Evolutionary conservation across 2,888 invertebrate genomes (phyloP).

Genomic region (Caradrina kadenii): DNA sequence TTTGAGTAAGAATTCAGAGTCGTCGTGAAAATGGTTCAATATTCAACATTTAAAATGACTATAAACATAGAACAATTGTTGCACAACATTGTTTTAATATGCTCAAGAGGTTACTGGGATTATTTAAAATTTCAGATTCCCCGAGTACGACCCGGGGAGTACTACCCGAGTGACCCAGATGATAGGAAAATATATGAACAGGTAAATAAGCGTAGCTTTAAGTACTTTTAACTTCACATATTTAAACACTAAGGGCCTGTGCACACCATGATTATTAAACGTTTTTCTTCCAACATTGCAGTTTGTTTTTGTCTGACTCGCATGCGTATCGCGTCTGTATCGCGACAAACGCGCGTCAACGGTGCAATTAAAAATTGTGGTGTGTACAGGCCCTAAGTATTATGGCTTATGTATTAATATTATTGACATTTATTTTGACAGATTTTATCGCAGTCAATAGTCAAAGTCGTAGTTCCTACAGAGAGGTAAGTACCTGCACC

Average conservation of each 20-base stretch:
- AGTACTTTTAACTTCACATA: not conserved
- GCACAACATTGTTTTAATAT: not conserved
- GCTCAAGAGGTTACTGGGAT: not conserved
- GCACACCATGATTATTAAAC: too few species aligned
- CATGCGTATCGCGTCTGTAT: too few species aligned
- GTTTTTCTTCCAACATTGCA: too few species aligned
- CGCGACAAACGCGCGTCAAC: too few species aligned
- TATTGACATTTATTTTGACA: constrained; percentile 77
- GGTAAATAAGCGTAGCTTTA: constrained; percentile 77
- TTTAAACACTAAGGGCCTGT: not conserved
- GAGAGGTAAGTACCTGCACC: constrained; percentile 93
- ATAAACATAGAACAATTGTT: too few species aligned
- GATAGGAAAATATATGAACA: constrained; percentile 92
- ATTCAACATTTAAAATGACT: too few species aligned
- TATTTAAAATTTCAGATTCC: constrained; percentile 76
- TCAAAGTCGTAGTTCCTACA: constrained; percentile 99
- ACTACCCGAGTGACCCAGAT: constrained; percentile 90
- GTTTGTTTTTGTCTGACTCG: too few species aligned
- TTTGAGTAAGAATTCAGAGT: too few species aligned
- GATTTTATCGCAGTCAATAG: constrained; percentile 97
- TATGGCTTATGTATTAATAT: not conserved
- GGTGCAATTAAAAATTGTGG: too few species aligned
- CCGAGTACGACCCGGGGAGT: constrained; percentile 82
- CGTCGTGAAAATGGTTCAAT: too few species aligned
- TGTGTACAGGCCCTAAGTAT: too few species aligned